Conservation (phyloP, 2,888 invertebrate species). For the Macrosoma leucophasiata region DNA sequence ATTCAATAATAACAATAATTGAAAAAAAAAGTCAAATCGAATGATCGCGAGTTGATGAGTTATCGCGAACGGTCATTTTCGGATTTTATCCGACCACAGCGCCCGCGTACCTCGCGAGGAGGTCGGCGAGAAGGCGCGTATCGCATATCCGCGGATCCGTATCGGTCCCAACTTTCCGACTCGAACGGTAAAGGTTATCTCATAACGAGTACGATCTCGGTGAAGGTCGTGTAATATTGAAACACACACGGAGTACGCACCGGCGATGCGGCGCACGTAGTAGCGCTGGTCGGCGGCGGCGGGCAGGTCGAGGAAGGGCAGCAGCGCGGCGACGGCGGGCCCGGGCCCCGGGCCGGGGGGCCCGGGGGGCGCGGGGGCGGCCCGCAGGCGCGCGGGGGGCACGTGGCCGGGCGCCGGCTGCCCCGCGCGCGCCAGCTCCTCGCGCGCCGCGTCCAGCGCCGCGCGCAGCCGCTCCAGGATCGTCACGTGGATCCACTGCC, state of each 20-base stretch:
- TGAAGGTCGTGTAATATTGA: no score
- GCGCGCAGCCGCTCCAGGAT: conserved; percentile 84
- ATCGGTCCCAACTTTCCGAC: no score
- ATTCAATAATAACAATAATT: no score
- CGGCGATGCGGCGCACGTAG: conserved; percentile 84
- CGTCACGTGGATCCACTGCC: conserved; percentile 90
- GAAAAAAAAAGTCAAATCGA: no score
- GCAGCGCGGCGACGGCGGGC: conserved; percentile 60
- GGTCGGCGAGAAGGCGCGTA: conserved; percentile 32
- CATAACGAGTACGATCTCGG: no score
- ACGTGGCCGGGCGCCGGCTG: conserved; percentile 37
- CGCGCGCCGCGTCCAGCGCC: conserved; percentile 80
- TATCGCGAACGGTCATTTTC: no score
- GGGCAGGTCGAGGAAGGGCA: conserved; percentile 83
- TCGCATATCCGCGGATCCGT: not conserved
- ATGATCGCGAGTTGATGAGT: no score
- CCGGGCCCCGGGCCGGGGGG: conserved; percentile 42
- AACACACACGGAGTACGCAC: conserved; percentile 35
- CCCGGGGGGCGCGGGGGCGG: conserved; percentile 9
- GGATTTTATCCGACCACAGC: no score
- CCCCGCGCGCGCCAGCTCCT: conserved; percentile 70
- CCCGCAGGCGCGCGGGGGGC: conserved; percentile 73
- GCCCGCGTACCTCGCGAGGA: conserved; percentile 23
- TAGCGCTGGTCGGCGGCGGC: conserved; percentile 90
- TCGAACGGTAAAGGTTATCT: no score